Evolutionary conservation across 2,797 vertebrate genomes (phyloP).

Genomic region (Loris lydekkerianus): DNA sequence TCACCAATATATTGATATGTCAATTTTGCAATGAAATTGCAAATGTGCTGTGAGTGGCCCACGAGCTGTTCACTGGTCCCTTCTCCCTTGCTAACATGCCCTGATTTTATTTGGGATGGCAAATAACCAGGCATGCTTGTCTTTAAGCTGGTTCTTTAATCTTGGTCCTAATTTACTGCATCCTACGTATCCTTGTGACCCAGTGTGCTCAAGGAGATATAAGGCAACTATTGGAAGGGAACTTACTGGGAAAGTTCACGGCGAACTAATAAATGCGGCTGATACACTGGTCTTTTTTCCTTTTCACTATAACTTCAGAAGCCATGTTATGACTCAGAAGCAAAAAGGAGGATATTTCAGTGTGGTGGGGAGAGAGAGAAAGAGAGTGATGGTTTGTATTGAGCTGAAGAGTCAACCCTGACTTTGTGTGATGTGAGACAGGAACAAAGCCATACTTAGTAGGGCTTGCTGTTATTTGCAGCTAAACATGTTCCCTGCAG

Average conservation of each 20-base stretch:
- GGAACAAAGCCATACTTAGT: not conserved
- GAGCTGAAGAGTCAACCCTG: not conserved
- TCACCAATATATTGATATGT: not conserved
- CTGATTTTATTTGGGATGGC: not conserved
- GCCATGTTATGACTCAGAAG: not conserved
- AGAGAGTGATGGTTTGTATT: not conserved
- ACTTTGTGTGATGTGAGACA: not conserved
- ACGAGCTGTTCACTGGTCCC: no score
- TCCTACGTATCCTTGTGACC: not conserved
- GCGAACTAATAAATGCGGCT: not conserved
- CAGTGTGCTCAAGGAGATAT: not conserved
- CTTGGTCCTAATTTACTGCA: not conserved
- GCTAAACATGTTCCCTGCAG: not conserved
- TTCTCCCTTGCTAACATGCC: not conserved
- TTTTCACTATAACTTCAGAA: not conserved
- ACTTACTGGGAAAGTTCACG: not conserved
- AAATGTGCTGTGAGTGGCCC: not conserved
- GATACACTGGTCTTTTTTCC: not conserved
- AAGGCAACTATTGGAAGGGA: not conserved
- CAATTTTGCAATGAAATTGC: not conserved
- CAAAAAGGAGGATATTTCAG: not conserved
- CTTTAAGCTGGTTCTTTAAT: not conserved
- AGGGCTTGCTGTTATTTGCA: not conserved
- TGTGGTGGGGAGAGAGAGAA: not conserved
- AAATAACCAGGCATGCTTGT: not conserved